A percentile compares a stretch with the other conserved stretches of the same genome.
phyloP scores from a whole-genome alignment of 2,888 invertebrate genomes.

The Hirtodrosophila alboralis region DNA sequence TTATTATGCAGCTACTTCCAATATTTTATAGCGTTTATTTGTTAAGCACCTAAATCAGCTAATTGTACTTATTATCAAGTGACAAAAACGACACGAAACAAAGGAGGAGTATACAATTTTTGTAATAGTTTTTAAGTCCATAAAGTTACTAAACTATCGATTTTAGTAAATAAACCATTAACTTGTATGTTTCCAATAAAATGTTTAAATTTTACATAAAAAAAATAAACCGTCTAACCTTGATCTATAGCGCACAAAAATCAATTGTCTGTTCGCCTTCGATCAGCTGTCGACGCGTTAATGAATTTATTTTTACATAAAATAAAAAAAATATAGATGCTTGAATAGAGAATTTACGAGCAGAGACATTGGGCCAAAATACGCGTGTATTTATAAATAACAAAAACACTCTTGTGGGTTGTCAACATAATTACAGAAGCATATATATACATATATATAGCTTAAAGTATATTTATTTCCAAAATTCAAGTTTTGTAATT shows the following conservation, averaged over 20 bases:
- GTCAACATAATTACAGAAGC: slow-evolving; percentile 13
- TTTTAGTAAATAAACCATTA: slow-evolving; percentile 52
- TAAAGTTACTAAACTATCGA: slow-evolving; percentile 75
- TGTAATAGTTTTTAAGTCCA: slow-evolving; percentile 62
- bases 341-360: slow-evolving; percentile 23
- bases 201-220: slow-evolving; percentile 65
- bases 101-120: slow-evolving; percentile 62
- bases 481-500: too few relatives aligned
- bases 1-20: slow-evolving; percentile 77
- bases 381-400: slow-evolving; percentile 55
- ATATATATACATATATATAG: not conserved
- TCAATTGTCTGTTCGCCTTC: slow-evolving; percentile 27
- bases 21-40: slow-evolving; percentile 66
- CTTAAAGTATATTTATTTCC: too few relatives aligned
- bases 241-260: slow-evolving; percentile 46
- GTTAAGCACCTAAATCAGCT: slow-evolving; percentile 59
- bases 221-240: slow-evolving; percentile 36
- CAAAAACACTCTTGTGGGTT: slow-evolving; percentile 37
- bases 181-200: slow-evolving; percentile 69
- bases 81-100: slow-evolving; percentile 29
- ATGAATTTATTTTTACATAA: slow-evolving; percentile 73
- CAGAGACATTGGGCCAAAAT: slow-evolving; percentile 31
- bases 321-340: slow-evolving; percentile 27
- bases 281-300: slow-evolving; percentile 60
- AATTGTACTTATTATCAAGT: slow-evolving; percentile 67